Base-by-base conservation (phyloP, 1,140 invertebrate species). In the Ceratosolen solmsi region DNA sequence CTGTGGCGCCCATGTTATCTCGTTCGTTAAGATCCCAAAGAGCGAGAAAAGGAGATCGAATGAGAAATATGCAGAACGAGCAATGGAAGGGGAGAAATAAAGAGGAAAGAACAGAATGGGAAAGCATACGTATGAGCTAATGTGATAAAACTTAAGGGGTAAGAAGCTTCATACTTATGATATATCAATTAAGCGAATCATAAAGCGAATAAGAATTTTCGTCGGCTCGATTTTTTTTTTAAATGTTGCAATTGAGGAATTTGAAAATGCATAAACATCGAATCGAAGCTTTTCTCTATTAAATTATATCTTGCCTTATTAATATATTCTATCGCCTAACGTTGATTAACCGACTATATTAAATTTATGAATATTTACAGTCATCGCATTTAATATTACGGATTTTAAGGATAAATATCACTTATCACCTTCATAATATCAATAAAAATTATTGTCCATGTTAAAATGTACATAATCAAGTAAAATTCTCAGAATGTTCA, bases 1-100 rank as follows among this genome's bases (percentile, higher is more conserved):
- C 27, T 25, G 1, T 89, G 89, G 90, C 89, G 89, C 88, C 70
- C 89, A 88, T 81, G 86, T 90, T 91, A 90, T 91, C 90, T 90
- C 85, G 84, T 88, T 88, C 86, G 87, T 87, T 87, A 88, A 90
- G 89, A 90, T 90, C 89, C 89, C 88, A 85, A 81, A 72, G 86
- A 80, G 84, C 82, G 65, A 82, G 70, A 81, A 60, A 74, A 72
- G 60, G 54, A 79, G n/a, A 79, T 54, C 25, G 41, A 78, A 77
- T 7, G 51, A 82, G 36, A 79, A 25, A 76, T 60, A 82, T 25
- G 60, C 70, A 51, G 33, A 5, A 56, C 17, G 63, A 25, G 33
- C 11, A 30, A 36, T 49, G 33, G 49, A 70, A 36, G 11, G 7
- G 0, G 33, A 22, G 20, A 22, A 41, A 22, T 8, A n/a, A 27